These are phyloP conservation scores for Zaprionus nigranus DNA, from an alignment of 1,140 invertebrate genomes.

Conservation along the genomic window DNA sequence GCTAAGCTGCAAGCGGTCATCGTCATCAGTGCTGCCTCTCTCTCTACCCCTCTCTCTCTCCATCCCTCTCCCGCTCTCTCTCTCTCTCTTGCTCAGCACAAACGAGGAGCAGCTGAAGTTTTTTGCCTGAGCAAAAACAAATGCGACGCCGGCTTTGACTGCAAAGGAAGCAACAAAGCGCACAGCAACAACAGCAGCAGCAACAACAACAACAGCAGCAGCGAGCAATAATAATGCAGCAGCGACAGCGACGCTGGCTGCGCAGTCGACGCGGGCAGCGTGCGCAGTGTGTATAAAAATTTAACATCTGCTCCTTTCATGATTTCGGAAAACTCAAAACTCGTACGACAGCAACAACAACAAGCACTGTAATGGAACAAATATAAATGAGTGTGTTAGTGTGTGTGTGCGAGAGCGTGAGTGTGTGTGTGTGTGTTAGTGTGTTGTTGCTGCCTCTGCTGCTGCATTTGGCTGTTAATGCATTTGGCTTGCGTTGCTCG, in stretches of 20 bases:
- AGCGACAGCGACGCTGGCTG: constrained; percentile 38
- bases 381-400: constrained; percentile 61
- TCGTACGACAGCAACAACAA: constrained; percentile 58
- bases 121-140: constrained; percentile 56
- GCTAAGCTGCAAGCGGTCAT: constrained; percentile 32
- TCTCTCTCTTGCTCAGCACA: not conserved
- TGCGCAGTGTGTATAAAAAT: constrained; percentile 75
- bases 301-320: constrained; percentile 84
- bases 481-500: constrained; percentile 79
- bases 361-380: constrained; percentile 71
- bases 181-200: constrained; percentile 33
- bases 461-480: constrained; percentile 71
- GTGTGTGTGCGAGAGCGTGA: constrained; percentile 20
- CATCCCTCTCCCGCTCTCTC: not conserved
- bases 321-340: constrained; percentile 84
- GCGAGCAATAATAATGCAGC: constrained; percentile 63
- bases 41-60: not conserved
- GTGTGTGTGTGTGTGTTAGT: constrained; percentile 30
- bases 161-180: constrained; percentile 47
- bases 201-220: constrained; percentile 52
- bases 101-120: constrained; percentile 69
- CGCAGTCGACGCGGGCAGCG: constrained; percentile 31
- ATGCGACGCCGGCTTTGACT: constrained; percentile 14
- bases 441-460: constrained; percentile 30
- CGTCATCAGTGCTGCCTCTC: constrained; percentile 30